These are phyloP conservation scores for Atherinosoma microstoma DNA, from an alignment of 2,797 vertebrate species.

Conservation along the genomic window DNA sequence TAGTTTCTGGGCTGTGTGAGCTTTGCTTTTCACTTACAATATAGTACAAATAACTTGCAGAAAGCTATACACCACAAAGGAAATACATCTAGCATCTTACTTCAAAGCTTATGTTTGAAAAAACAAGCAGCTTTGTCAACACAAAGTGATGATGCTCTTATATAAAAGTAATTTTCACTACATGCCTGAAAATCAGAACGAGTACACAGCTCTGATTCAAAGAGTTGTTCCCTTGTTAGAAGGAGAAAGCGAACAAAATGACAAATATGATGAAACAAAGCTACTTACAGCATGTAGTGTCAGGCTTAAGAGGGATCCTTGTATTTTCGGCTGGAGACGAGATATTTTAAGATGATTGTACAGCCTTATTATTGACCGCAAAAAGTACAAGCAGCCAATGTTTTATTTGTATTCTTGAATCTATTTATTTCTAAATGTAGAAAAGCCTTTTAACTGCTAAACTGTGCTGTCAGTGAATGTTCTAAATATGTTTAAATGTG, in stretches of 20 bases:
- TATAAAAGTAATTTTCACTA: slow-evolving; percentile 18
- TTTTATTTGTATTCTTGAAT: not conserved
- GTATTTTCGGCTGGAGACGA: not conserved
- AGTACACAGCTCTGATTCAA: slow-evolving; percentile 27
- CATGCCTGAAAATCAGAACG: slow-evolving; percentile 24
- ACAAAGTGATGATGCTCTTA: slow-evolving; percentile 45
- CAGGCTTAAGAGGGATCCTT: slow-evolving; percentile 9
- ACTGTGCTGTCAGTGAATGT: not conserved
- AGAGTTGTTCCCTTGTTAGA: slow-evolving; percentile 32
- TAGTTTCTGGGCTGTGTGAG: slow-evolving; percentile 16
- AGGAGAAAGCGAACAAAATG: slow-evolving; percentile 40
- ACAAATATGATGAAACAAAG: slow-evolving; percentile 45
- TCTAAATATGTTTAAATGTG: not conserved
- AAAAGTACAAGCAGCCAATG: not conserved
- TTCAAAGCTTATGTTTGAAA: slow-evolving; percentile 34
- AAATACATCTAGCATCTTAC: slow-evolving; percentile 33
- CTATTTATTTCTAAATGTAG: not conserved
- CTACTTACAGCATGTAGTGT: slow-evolving; percentile 22
- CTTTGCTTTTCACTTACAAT: slow-evolving; percentile 32
- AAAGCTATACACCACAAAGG: slow-evolving; percentile 29
- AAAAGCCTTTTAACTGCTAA: not conserved
- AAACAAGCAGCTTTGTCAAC: slow-evolving; percentile 36
- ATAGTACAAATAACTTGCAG: slow-evolving; percentile 40
- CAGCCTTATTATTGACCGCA: not conserved
- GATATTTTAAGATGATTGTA: slow-evolving; percentile 16